These are phyloP conservation scores for Zygaena filipendulae DNA, from an alignment of 2,888 invertebrate species.

Conservation along the genomic window DNA sequence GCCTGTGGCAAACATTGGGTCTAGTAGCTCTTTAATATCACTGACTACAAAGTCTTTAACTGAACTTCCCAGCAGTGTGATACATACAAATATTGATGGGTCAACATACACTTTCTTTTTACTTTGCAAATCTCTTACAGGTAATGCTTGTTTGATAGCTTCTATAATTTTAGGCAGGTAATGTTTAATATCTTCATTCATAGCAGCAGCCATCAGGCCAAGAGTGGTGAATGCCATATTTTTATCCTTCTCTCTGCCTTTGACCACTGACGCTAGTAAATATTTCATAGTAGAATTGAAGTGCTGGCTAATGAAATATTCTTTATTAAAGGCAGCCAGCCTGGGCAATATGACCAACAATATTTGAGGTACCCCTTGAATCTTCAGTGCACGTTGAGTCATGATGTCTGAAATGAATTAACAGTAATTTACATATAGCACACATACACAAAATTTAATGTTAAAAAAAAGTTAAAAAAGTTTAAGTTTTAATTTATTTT, in stretches of 20 bases:
- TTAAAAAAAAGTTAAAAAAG: background rate
- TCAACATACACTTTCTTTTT: slow-evolving; percentile 82
- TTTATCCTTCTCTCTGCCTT: slow-evolving; percentile 86
- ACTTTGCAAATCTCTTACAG: slow-evolving; percentile 79
- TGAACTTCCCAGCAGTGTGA: slow-evolving; percentile 90
- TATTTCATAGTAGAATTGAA: slow-evolving; percentile 80
- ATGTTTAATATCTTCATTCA: slow-evolving; percentile 81
- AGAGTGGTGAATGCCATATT: slow-evolving; percentile 90
- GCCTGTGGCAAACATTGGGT: slow-evolving; percentile 93
- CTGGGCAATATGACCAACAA: slow-evolving; percentile 89
- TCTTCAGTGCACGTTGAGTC: slow-evolving; percentile 79
- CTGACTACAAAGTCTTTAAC: slow-evolving; percentile 80
- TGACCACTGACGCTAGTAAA: slow-evolving; percentile 78
- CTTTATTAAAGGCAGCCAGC: slow-evolving; percentile 91
- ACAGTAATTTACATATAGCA: background rate
- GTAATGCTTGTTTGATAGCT: slow-evolving; percentile 79
- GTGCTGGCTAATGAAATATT: slow-evolving; percentile 81
- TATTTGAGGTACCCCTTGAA: slow-evolving; percentile 86
- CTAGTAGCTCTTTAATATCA: slow-evolving; percentile 86
- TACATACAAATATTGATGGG: slow-evolving; percentile 92
- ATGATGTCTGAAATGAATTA: slow-evolving; percentile 75
- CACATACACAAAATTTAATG: slow-evolving; percentile 2
- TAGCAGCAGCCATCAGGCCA: slow-evolving; percentile 90
- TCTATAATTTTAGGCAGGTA: slow-evolving; percentile 90
- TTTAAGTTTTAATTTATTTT: background rate